Evolutionary conservation across 2,888 invertebrate genomes (phyloP).

Genomic region (Zhuqinia jingwanae): DNA sequence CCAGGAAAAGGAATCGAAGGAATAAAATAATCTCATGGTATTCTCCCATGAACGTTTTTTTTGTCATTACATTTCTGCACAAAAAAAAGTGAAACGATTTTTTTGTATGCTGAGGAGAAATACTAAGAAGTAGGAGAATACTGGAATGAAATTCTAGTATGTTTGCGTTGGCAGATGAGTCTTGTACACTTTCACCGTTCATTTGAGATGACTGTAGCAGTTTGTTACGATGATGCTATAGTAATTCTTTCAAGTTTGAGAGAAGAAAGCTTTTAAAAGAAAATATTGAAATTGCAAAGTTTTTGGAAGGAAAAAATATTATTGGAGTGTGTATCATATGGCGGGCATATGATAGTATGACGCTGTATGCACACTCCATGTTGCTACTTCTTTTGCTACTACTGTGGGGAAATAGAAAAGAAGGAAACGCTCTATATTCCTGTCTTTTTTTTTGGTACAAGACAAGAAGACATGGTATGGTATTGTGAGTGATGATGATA

Average conservation of each 20-base stretch:
- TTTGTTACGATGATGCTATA: too few relatives aligned
- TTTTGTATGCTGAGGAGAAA: not conserved
- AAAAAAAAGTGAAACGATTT: not conserved
- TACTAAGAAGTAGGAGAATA: not conserved
- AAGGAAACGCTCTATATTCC: not conserved
- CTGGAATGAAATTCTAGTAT: not conserved
- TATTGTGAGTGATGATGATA: not conserved
- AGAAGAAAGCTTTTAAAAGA: too few relatives aligned
- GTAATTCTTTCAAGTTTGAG: too few relatives aligned
- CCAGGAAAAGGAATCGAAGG: not conserved
- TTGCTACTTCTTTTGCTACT: too few relatives aligned
- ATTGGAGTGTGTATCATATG: too few relatives aligned
- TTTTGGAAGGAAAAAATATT: too few relatives aligned
- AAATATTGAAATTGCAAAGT: too few relatives aligned
- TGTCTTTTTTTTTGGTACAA: not conserved
- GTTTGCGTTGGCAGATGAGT: too few relatives aligned
- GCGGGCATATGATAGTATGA: too few relatives aligned
- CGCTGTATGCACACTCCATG: too few relatives aligned
- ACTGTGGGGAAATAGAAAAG: too few relatives aligned
- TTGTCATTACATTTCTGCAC: not conserved
- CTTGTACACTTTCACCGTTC: not conserved
- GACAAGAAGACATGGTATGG: not conserved
- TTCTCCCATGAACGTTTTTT: not conserved
- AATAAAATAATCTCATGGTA: not conserved
- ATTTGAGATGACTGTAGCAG: conserved; percentile 8